A percentile compares a stretch with the other conserved stretches of the same genome.
Evolutionary conservation across 2,888 invertebrate species (phyloP).

Genomic region (Scelioninae gen. 1): DNA sequence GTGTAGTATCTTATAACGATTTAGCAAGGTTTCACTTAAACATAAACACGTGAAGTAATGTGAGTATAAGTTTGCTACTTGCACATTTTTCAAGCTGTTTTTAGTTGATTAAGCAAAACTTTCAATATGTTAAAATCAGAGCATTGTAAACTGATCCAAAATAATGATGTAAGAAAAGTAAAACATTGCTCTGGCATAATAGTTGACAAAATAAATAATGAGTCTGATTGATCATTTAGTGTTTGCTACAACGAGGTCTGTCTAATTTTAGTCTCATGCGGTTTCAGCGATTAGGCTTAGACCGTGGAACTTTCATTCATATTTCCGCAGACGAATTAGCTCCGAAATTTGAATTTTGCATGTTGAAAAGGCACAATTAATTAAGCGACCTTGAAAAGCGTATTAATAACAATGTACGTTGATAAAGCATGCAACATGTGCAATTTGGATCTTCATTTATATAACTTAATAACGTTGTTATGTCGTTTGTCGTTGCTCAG

Average conservation of each 20-base stretch:
- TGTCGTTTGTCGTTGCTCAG: slow-evolving; percentile 37
- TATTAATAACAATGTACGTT: slow-evolving; percentile 41
- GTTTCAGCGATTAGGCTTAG: too few species aligned
- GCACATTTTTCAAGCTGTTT: neutral
- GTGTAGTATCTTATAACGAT: neutral
- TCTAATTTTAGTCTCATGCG: too few species aligned
- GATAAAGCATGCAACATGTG: slow-evolving; percentile 26
- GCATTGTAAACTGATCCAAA: neutral
- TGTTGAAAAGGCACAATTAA: neutral
- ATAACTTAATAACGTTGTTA: slow-evolving; percentile 60
- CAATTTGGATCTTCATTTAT: slow-evolving; percentile 58
- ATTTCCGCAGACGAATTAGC: slow-evolving; percentile 7
- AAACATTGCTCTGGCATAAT: neutral
- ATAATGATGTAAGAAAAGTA: neutral
- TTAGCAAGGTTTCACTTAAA: neutral
- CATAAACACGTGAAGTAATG: neutral
- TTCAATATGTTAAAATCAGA: neutral
- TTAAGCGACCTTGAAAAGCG: slow-evolving; percentile 39
- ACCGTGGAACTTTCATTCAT: neutral
- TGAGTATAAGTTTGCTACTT: neutral
- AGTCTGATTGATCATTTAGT: neutral
- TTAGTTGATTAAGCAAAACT: neutral
- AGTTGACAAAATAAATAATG: neutral
- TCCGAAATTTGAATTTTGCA: neutral
- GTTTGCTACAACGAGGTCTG: neutral